phyloP scores from a whole-genome alignment of 2,888 invertebrate species.

The Patella ulyssiponensis region DNA sequence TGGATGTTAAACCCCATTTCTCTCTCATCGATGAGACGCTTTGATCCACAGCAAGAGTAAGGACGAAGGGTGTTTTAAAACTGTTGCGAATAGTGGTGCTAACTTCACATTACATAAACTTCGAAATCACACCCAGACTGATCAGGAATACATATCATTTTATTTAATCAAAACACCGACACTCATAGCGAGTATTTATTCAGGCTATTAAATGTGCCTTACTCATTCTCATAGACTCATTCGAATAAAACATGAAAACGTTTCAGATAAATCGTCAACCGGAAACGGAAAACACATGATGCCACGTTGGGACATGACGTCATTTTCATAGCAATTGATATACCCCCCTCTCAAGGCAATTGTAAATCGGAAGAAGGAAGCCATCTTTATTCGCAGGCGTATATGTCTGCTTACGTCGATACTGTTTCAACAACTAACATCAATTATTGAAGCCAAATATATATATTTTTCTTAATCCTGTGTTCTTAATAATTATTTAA shows the following conservation, averaged over 20 bases:
- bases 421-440: slow-evolving; percentile 21
- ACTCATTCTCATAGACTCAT: too few species aligned
- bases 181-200: too few species aligned
- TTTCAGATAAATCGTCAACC: slow-evolving; percentile 16
- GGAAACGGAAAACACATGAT: slow-evolving; percentile 52
- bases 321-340: slow-evolving; percentile 48
- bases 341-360: slow-evolving; percentile 55
- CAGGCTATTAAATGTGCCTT: too few species aligned
- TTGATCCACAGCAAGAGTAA: too few species aligned
- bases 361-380: slow-evolving; percentile 62
- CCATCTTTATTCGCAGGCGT: slow-evolving; percentile 53
- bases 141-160: too few species aligned
- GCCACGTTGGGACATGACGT: slow-evolving; percentile 64
- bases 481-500: slow-evolving; percentile 41
- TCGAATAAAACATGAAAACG: neutral
- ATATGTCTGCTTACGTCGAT: slow-evolving; percentile 35
- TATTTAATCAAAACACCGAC: too few species aligned
- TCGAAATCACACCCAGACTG: too few species aligned
- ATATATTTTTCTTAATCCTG: slow-evolving; percentile 19
- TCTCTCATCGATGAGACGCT: too few species aligned
- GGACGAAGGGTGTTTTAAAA: too few species aligned
- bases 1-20: too few species aligned
- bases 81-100: too few species aligned
- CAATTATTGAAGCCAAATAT: slow-evolving; percentile 24
- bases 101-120: too few species aligned